Evolutionary conservation across 2,888 invertebrate species (phyloP), one percentile per base, ranked within the genome.

Genomic region (Caenorhabditis imperialis): DNA sequence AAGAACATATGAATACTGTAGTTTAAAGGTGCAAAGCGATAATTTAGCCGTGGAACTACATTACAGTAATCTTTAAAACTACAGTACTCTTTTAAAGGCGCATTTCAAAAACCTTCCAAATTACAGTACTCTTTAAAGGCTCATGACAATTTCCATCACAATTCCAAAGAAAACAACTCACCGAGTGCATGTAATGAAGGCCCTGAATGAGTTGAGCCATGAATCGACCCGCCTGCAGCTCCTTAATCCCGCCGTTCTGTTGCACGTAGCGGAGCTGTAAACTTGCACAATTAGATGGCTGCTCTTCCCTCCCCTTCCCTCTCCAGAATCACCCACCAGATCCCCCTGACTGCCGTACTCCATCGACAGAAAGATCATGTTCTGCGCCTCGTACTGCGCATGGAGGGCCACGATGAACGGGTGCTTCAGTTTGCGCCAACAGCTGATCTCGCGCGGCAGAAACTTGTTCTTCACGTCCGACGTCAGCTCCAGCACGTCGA

Each of bases 341-440:
- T 90, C 90, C 6, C 90, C 90, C 35, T 88, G 86, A 55, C 82
- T 81, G 8, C 89, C 89, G 74, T 86, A 90, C 75, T 90, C 90
- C 69, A 90, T 84, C 12, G 90, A 83, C 85, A 90, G 88, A 73
- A 88, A 90, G 7, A 81, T 75, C 69, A 79, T 78, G 22, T 76
- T 72, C 45, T 37, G 45, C 10, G 63, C 54, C 27, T 80, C 75
- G 45, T 82, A 81, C 20, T 81, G 81, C 2, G 76, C 74, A 40
- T 65, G 60, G 18, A 82, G 58, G 3, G 57, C 40, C 16, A 81
- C 75, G 14, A 75, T 58, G 37, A 53, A 73, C 53, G 42, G 60
- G 48, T 84, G 80, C 22, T 63, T 53, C 22, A 85, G 65, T 40
- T 62, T 67, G 42, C 77, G 77, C 85, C 85, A 85, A 54, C 81